Percentiles rank a stretch among this genome's conserved stretches.
Conservation (phyloP, 2,888 invertebrate species). For the Automeris io region DNA sequence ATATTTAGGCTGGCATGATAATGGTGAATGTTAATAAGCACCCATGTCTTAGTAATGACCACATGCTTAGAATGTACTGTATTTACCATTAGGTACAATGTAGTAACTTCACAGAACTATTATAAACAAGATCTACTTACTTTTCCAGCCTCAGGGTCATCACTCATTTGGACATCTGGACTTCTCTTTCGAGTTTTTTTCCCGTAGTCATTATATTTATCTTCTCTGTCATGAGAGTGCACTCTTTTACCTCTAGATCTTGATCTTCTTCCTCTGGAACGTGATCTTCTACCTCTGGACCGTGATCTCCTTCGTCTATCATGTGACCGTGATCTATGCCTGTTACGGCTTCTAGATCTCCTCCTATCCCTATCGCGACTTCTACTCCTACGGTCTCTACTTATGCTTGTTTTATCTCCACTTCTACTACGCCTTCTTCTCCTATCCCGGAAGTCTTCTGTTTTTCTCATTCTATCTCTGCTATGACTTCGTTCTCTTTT, state of each 20-base stretch:
- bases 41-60: no score
- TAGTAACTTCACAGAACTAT: not conserved
- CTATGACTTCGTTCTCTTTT: slow-evolving; percentile 39
- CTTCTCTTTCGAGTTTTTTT: slow-evolving; percentile 53
- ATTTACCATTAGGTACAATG: no score
- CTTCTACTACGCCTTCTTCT: slow-evolving; percentile 43
- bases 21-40: no score
- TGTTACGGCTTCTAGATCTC: slow-evolving; percentile 38
- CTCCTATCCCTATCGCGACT: slow-evolving; percentile 32
- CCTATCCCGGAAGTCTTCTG: slow-evolving; percentile 18
- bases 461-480: slow-evolving; percentile 22
- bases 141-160: slow-evolving; percentile 87
- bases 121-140: slow-evolving; percentile 34
- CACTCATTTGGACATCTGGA: slow-evolving; percentile 77
- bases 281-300: slow-evolving; percentile 32
- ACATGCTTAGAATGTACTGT: no score
- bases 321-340: slow-evolving; percentile 30
- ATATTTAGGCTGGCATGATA: no score
- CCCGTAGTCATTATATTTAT: slow-evolving; percentile 41
- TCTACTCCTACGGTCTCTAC: slow-evolving; percentile 27
- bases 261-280: slow-evolving; percentile 26
- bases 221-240: slow-evolving; percentile 34
- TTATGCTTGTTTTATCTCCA: slow-evolving; percentile 29
- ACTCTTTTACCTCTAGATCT: slow-evolving; percentile 36
- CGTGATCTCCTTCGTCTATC: slow-evolving; percentile 30